Percentiles rank a stretch among this genome's conserved stretches.
phyloP scores from a whole-genome alignment of 2,797 vertebrate genomes.

The Onychomys arenicola region DNA sequence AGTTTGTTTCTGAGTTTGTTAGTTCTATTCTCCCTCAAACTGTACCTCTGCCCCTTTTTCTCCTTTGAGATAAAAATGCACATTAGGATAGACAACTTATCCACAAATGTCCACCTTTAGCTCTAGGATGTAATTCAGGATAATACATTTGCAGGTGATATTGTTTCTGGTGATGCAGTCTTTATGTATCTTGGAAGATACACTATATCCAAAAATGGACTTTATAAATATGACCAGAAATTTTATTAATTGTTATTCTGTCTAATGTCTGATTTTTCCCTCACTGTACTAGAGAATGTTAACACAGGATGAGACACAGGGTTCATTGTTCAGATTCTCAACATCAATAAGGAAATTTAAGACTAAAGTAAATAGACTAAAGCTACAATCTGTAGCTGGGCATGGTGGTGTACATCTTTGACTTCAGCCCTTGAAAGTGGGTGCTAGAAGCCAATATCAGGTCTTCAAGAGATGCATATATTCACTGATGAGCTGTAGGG shows the following conservation, averaged over 20 bases:
- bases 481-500: too few relatives aligned
- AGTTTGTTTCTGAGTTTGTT: not conserved
- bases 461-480: too few relatives aligned
- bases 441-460: not conserved
- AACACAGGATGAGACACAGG: not conserved
- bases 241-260: not conserved
- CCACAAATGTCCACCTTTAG: not conserved
- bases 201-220: not conserved
- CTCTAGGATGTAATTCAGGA: too few relatives aligned
- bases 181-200: not conserved
- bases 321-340: not conserved
- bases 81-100: not conserved
- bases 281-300: not conserved
- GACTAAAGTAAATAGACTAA: not conserved
- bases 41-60: not conserved
- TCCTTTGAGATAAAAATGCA: too few relatives aligned
- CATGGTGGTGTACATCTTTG: not conserved
- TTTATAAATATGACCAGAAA: not conserved
- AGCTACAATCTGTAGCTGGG: not conserved
- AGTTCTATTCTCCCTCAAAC: too few relatives aligned
- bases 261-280: not conserved
- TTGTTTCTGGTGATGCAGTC: too few relatives aligned
- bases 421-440: not conserved
- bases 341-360: not conserved
- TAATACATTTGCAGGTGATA: not conserved